A percentile compares a stretch with the other conserved stretches of the same genome.
These are phyloP conservation scores for Florisuga fusca DNA, from an alignment of 2,797 vertebrate species.

Conservation along the genomic window DNA sequence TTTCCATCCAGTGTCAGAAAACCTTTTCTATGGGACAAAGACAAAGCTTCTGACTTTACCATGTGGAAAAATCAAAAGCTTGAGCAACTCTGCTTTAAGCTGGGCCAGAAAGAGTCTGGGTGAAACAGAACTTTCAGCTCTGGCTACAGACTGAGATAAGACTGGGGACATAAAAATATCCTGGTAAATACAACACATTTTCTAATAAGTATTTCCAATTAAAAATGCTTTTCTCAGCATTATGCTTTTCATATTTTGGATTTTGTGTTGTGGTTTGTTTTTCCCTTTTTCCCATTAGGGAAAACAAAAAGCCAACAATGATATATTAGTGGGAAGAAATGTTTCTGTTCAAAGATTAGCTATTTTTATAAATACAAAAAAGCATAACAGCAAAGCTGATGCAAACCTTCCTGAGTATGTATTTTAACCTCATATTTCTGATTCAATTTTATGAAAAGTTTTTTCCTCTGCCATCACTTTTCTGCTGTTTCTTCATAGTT, in stretches of 20 bases:
- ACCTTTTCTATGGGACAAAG: background rate
- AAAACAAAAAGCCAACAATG: background rate
- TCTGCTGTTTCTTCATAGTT: background rate
- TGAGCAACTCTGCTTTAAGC: background rate
- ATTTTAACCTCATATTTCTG: background rate
- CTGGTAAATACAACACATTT: background rate
- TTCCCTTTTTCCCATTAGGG: background rate
- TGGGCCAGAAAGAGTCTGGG: background rate
- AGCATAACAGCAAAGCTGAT: background rate
- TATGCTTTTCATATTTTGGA: background rate
- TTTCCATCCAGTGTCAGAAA: background rate
- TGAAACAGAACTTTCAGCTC: background rate
- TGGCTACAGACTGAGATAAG: background rate
- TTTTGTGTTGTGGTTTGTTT: background rate
- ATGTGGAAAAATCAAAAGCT: constrained; percentile 18
- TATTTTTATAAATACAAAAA: background rate
- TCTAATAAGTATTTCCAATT: background rate
- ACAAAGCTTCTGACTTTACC: constrained; percentile 9
- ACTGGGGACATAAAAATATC: background rate
- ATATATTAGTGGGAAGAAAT: background rate
- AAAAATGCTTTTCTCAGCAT: background rate
- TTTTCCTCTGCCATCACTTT: background rate
- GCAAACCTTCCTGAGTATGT: background rate
- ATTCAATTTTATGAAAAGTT: background rate
- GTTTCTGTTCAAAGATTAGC: background rate